Evolutionary conservation across 1,140 invertebrate genomes (phyloP).

Genomic region (Globodera rostochiensis): DNA sequence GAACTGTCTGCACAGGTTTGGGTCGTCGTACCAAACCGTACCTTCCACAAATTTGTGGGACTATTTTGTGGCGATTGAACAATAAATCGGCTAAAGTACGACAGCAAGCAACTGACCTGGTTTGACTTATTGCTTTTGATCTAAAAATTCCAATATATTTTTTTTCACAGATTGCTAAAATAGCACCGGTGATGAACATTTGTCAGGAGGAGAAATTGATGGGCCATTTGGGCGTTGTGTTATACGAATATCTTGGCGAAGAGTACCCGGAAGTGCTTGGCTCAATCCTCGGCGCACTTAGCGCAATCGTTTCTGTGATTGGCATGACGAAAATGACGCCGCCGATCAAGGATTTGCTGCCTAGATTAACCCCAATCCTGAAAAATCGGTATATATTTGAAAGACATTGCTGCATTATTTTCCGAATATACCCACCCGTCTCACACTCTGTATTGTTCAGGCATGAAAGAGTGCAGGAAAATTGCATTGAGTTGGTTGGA

Average conservation of each 20-base stretch:
- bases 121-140: conserved; percentile 29
- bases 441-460: conserved; percentile 55
- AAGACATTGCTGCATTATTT: not conserved
- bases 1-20: conserved; percentile 95
- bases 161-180: conserved; percentile 78
- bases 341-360: conserved; percentile 96
- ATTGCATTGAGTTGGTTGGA: conserved; percentile 98
- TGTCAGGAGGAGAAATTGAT: conserved; percentile 99
- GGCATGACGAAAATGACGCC: conserved; percentile 99
- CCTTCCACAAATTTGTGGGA: conserved; percentile 98
- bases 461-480: conserved; percentile 90
- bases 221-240: conserved; percentile 98
- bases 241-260: conserved; percentile 98
- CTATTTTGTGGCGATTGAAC: conserved; percentile 96
- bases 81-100: conserved; percentile 99
- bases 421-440: too few relatives aligned
- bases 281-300: conserved; percentile 93
- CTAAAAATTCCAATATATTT: conserved; percentile 11
- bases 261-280: conserved; percentile 99
- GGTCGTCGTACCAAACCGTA: conserved; percentile 97
- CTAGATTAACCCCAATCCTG: conserved; percentile 92
- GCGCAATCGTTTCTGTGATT: conserved; percentile 98
- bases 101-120: conserved; percentile 95
- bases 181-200: conserved; percentile 87
- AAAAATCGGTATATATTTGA: conserved; percentile 73